These are phyloP conservation scores for Sitophilus oryzae DNA, from an alignment of 1,140 invertebrate genomes.

Conservation along the genomic window DNA sequence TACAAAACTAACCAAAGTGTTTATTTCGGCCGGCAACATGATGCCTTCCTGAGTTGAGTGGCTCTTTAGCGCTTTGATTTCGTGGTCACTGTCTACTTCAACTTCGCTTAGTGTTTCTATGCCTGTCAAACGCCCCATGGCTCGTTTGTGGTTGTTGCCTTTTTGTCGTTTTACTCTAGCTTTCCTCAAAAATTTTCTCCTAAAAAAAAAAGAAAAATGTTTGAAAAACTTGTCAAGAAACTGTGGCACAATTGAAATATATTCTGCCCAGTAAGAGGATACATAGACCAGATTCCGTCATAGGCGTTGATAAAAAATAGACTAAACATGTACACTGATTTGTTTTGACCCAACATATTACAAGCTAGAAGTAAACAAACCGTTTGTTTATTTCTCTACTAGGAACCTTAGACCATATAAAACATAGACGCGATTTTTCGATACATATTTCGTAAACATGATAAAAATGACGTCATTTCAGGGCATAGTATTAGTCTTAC, in stretches of 20 bases:
- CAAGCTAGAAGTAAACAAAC: no score
- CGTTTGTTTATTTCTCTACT: no score
- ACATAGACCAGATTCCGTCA: no score
- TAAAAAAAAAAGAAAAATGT: constrained; percentile 4
- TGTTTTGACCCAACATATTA: no score
- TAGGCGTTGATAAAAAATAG: no score
- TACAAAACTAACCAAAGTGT: constrained; percentile 26
- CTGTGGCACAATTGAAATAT: background rate
- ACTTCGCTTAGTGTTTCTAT: constrained; percentile 37
- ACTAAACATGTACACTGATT: no score
- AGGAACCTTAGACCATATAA: no score
- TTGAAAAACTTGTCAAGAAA: background rate
- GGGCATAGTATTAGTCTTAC: no score
- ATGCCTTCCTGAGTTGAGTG: constrained; percentile 27
- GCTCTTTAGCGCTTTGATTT: constrained; percentile 32
- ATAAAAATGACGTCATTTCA: no score
- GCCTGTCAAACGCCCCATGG: constrained; percentile 20
- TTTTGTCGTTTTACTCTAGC: constrained; percentile 36
- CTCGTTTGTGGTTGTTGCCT: constrained; percentile 21
- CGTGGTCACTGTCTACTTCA: constrained; percentile 40
- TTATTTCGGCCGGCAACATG: constrained; percentile 35
- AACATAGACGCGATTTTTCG: no score
- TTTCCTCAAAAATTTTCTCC: constrained; percentile 40
- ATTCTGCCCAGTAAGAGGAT: no score
- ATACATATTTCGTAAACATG: no score